Percentiles rank a stretch among this genome's conserved stretches.
Evolutionary conservation across 1,140 invertebrate species (phyloP).

Genomic region (Calliphora vicina): DNA sequence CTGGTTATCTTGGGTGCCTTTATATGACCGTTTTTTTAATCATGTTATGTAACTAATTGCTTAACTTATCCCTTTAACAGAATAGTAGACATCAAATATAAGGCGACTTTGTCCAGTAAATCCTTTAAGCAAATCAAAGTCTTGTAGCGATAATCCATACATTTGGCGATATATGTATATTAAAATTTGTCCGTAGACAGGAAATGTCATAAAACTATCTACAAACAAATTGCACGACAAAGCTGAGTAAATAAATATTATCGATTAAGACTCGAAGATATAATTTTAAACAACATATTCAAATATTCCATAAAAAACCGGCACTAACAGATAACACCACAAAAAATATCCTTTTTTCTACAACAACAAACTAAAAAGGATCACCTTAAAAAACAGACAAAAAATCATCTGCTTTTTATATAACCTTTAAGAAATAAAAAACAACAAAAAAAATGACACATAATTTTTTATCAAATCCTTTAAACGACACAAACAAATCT

Average conservation of each 20-base stretch:
- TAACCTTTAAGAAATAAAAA: background rate
- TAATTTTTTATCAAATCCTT: constrained; percentile 16
- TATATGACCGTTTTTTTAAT: no score
- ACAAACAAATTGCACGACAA: background rate
- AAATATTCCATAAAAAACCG: no score
- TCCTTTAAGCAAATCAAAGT: no score
- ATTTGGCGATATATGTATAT: no score
- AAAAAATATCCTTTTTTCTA: background rate
- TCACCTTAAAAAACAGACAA: constrained; percentile 1
- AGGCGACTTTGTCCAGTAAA: no score
- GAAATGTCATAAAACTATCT: background rate
- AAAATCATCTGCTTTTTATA: constrained; percentile 7
- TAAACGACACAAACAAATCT: background rate
- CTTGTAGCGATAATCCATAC: no score
- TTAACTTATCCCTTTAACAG: no score
- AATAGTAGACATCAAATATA: no score
- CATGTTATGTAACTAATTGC: no score
- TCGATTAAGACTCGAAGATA: no score
- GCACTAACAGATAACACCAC: background rate
- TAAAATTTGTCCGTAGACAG: background rate
- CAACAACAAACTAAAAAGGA: background rate
- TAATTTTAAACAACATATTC: no score
- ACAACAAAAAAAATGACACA: constrained; percentile 2
- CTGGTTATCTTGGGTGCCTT: no score
- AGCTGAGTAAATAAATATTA: constrained; percentile 9